These are phyloP conservation scores for Drosophila pseudoobscura DNA, from an alignment of 1,140 invertebrate species.

Conservation along the genomic window DNA sequence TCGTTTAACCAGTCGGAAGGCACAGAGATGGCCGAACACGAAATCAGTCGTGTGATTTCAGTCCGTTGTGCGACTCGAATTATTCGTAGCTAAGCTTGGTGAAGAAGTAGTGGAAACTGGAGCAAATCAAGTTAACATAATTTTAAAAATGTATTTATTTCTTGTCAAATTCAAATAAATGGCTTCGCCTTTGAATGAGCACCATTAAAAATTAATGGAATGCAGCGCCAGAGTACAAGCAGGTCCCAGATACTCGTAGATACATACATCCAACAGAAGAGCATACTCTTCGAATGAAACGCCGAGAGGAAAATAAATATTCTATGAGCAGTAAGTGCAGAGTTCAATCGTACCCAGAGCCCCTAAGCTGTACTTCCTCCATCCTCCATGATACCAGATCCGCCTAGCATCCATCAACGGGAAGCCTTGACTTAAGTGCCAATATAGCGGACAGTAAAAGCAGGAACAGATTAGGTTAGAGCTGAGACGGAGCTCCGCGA, in stretches of 20 bases:
- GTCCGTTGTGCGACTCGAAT: too few relatives aligned
- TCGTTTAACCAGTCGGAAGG: too few relatives aligned
- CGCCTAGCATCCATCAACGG: neutral
- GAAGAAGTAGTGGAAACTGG: too few relatives aligned
- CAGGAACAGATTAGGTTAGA: too few relatives aligned
- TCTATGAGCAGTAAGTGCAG: slow-evolving; percentile 18
- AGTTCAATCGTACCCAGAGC: slow-evolving; percentile 7
- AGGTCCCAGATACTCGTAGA: too few relatives aligned
- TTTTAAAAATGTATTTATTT: too few relatives aligned
- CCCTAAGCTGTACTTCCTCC: neutral
- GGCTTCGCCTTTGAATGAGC: neutral
- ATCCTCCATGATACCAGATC: neutral
- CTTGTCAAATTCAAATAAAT: neutral
- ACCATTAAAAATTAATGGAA: slow-evolving; percentile 12
- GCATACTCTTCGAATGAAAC: slow-evolving; percentile 2
- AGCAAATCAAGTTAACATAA: too few relatives aligned
- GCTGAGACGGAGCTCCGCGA: too few relatives aligned
- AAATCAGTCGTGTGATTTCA: neutral
- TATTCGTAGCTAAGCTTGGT: too few relatives aligned
- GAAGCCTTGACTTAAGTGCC: too few relatives aligned
- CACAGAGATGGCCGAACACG: neutral
- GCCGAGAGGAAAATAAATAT: slow-evolving; percentile 19
- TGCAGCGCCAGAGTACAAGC: neutral
- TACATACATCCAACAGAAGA: slow-evolving; percentile 1
- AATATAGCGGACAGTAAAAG: too few relatives aligned